Evolutionary conservation across 2,113 vertebrate species (phyloP), one percentile per base, ranked within the genome.

Genomic region (Larimichthys polyactis): DNA sequence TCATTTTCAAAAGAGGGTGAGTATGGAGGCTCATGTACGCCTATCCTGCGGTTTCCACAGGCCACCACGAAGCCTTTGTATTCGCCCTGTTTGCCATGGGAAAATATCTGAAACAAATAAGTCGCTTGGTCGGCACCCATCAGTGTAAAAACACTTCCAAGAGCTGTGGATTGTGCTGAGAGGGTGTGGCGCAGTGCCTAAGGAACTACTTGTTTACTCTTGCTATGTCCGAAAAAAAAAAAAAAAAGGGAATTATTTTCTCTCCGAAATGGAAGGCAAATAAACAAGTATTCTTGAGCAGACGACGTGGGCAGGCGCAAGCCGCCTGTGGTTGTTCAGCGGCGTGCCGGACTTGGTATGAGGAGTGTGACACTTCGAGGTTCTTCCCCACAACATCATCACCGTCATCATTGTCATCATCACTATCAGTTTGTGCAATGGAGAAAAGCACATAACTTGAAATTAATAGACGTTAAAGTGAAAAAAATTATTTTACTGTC

Each of bases 101-200:
- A 95, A 96, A 94, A 93, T 94, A 93, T 92, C 90, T 92, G 86
- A 93, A 93, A 95, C 93, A 95, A 95, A 94, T 94, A 93, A 94
- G 91, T 92, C 72, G 87, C 91, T 90, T 76, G 57, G 82, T 89
- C 71, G 73, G 89, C 91, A 93, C 90, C 91, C 90, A 90, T 93
- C 87, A 82, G 83, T 72, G 85, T 91, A 89, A 93, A 91, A 88
- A 91, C 84, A 93, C 92, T 94, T 94, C 89, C 88, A 77, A 93
- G 90, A 79, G 62, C 81, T 89, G 75, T 86, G 93, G 91, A 93
- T 90, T 91, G 92, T 90, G 82, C 81, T 86, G 81, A 58, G 84
- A 91, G 92, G 93, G 92, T 88, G 90, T 90, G 90, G 91, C 84
- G 62, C 76, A 58, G 57, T 5, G 60, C 81, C 75, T 40, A 84